Conservation (phyloP, 2,797 vertebrate genomes). For the Phyllotis vaccarum region DNA sequence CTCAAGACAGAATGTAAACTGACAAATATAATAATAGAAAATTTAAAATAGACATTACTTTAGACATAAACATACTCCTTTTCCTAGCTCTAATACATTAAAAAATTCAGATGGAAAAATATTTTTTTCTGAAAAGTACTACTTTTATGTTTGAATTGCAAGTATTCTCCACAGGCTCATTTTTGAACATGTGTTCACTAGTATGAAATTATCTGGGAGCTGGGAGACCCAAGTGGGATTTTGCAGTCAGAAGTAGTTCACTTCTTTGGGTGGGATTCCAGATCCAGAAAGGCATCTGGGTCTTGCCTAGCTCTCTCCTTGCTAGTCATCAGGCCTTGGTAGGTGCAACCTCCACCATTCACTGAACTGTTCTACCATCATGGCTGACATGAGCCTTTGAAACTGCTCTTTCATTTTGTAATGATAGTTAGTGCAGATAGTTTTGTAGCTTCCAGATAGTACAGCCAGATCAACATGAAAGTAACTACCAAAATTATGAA, state of each 20-base stretch:
- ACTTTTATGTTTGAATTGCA: background rate
- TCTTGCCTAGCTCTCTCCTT: background rate
- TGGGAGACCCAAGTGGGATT: background rate
- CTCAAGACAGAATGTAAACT: background rate
- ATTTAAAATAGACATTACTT: background rate
- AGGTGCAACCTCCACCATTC: background rate
- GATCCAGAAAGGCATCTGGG: background rate
- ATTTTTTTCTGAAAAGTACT: conserved; percentile 29
- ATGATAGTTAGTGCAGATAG: too few relatives aligned
- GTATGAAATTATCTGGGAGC: too few relatives aligned
- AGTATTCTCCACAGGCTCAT: background rate
- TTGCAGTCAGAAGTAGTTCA: background rate
- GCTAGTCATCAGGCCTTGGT: background rate
- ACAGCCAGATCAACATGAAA: background rate
- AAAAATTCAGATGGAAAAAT: background rate
- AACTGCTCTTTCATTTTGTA: background rate
- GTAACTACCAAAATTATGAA: background rate
- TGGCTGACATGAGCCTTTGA: too few relatives aligned
- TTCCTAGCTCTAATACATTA: background rate
- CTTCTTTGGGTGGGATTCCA: background rate
- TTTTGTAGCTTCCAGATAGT: too few relatives aligned
- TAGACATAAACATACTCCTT: background rate
- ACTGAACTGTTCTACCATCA: background rate
- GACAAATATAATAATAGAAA: background rate
- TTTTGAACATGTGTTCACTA: background rate